Evolutionary conservation across 2,797 vertebrate species (phyloP).

Genomic region (Chromobotia macracanthus): DNA sequence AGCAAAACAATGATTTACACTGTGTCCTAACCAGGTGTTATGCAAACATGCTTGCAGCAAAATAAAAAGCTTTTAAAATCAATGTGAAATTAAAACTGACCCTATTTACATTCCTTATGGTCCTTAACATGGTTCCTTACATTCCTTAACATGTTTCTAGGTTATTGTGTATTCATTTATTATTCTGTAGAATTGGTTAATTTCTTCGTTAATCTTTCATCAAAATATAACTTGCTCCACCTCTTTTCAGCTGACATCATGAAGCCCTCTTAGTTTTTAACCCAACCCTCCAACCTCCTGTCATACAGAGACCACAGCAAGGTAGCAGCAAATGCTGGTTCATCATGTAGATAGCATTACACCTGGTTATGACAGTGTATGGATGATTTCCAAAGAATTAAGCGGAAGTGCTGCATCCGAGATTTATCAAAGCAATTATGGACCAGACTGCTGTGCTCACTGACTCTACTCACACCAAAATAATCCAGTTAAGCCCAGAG

Average conservation of each 20-base stretch:
- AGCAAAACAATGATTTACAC: slow-evolving; percentile 12
- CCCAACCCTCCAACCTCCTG: neutral
- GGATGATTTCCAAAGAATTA: neutral
- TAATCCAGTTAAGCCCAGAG: slow-evolving; percentile 7
- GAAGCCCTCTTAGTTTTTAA: neutral
- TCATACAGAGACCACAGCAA: too few species aligned
- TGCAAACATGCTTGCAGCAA: neutral
- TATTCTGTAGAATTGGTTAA: too few species aligned
- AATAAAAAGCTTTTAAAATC: neutral
- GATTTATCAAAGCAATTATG: neutral
- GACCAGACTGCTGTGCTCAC: neutral
- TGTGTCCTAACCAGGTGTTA: neutral
- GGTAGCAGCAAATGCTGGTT: too few species aligned
- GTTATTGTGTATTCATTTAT: too few species aligned
- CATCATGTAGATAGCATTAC: neutral
- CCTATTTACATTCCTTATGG: too few species aligned
- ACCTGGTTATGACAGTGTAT: neutral
- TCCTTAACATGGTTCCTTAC: too few species aligned
- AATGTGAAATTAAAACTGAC: too few species aligned
- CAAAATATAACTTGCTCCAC: too few species aligned
- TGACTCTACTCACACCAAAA: slow-evolving; percentile 4
- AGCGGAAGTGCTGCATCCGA: neutral
- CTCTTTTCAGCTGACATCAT: too few species aligned
- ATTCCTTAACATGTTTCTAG: too few species aligned
- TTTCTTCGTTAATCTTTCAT: too few species aligned